These are phyloP conservation scores for Fopius arisanus DNA, from an alignment of 1,140 invertebrate genomes.

Conservation along the genomic window DNA sequence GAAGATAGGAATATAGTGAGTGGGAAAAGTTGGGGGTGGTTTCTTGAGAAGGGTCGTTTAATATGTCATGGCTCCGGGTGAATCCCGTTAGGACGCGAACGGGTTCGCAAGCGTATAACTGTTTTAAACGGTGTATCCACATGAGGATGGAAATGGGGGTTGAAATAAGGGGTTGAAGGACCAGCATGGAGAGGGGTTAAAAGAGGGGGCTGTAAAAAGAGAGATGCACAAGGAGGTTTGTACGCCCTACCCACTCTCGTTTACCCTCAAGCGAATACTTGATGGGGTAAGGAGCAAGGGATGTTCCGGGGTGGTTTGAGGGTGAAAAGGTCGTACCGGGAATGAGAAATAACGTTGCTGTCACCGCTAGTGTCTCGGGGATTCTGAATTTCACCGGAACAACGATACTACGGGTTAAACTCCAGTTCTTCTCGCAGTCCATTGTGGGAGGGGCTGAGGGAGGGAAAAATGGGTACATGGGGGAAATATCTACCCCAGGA, in stretches of 20 bases:
- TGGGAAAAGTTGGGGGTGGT: neutral
- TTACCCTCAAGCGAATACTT: neutral
- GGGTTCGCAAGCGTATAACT: neutral
- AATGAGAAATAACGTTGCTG: constrained; percentile 33
- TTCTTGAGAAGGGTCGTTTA: neutral
- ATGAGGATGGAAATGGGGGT: neutral
- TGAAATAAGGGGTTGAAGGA: neutral
- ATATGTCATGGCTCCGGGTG: constrained; percentile 5
- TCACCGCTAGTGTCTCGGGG: constrained; percentile 13
- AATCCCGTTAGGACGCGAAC: neutral
- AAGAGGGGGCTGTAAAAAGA: neutral
- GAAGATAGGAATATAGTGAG: neutral
- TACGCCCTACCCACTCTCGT: neutral
- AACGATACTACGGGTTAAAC: neutral
- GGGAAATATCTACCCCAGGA: too few relatives aligned
- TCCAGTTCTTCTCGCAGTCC: neutral
- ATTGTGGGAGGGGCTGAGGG: too few relatives aligned
- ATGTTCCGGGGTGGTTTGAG: constrained; percentile 17
- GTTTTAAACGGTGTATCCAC: constrained; percentile 11
- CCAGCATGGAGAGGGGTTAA: neutral
- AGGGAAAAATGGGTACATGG: too few relatives aligned
- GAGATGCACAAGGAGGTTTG: neutral
- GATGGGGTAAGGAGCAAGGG: neutral
- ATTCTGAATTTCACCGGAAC: neutral
- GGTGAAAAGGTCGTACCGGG: constrained; percentile 7